Percentiles rank a stretch among this genome's conserved stretches.
Evolutionary conservation across 1,140 invertebrate genomes (phyloP).

Genomic region (Ceratina japonica): DNA sequence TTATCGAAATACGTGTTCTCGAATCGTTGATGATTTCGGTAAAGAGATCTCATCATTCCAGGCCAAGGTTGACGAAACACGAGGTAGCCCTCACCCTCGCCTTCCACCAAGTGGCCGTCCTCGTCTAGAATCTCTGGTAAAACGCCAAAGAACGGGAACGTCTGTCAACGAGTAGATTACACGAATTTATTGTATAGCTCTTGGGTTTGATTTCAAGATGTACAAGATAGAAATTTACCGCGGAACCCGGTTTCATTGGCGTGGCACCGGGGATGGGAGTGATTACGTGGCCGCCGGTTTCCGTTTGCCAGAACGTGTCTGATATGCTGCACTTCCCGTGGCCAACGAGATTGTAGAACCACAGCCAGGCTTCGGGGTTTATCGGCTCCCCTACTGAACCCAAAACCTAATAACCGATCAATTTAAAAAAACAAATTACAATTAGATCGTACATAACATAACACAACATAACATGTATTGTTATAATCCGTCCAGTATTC

Average conservation of each 20-base stretch:
- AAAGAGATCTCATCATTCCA: constrained; percentile 97
- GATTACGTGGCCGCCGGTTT: constrained; percentile 97
- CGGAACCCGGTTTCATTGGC: constrained; percentile 97
- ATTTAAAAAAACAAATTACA: constrained; percentile 65
- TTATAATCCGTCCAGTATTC: not conserved
- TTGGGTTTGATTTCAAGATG: not conserved
- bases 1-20: constrained; percentile 97
- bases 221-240: constrained; percentile 84
- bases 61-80: constrained; percentile 97
- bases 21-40: constrained; percentile 94
- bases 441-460: not conserved
- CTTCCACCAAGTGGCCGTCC: constrained; percentile 91
- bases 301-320: constrained; percentile 99
- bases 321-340: constrained; percentile 92
- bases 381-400: constrained; percentile 99
- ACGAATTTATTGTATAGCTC: not conserved
- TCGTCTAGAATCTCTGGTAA: constrained; percentile 93
- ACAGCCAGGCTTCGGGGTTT: constrained; percentile 98
- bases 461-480: not conserved
- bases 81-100: constrained; percentile 95
- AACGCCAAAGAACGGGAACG: constrained; percentile 98
- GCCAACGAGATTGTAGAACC: constrained; percentile 96
- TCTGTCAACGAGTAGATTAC: constrained; percentile 79
- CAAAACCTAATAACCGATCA: constrained; percentile 86
- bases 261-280: constrained; percentile 97